Base-by-base conservation (phyloP, 2,113 vertebrate genomes). In the Butorides virescens region DNA sequence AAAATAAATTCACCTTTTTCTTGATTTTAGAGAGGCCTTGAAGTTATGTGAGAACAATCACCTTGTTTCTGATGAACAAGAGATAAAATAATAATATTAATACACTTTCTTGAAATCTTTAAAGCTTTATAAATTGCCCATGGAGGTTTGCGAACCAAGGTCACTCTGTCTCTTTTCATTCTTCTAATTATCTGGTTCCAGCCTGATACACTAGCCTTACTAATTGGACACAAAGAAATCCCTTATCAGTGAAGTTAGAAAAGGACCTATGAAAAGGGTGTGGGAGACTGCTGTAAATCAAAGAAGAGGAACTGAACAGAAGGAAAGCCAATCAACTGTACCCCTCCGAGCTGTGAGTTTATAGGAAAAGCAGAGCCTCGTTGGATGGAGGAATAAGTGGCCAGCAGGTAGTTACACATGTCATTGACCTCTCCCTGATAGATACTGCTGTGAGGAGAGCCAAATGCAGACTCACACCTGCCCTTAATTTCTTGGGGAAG, bases 101-200 rank as follows among this genome's bases (percentile, higher is more conserved):
- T 78, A 42, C 15, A 42, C 65, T 93, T 95, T 91, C 72, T 88
- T 92, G 36, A 82, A 87, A 63, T 80, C 88, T 86, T 95, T 92
- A 90, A 96, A 95, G 89, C 89, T 95, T 93, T 96, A 72, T 94
- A 88, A 93, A 96, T 96, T 93, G 89, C 89, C 92, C 50, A 23
- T 56, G 70, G 93, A 95, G 76, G 25, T 95, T 92, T 96, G 74
- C 34, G n/a, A 96, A 83, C 71, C 96, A 97, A 97, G 96, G 96
- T 97, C 97, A 95, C 42, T 78, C 49, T 91, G 68, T 52, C 39
- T 92, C 75, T 93, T 94, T 93, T 92, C 80, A 93, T 85, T 95
- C 74, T 87, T 93, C 96, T 97, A 97, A 97, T 97, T 97, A 97
- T 93, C 87, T 85, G 72, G 89, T 96, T 97, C 74, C 92, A 97